phyloP scores from a whole-genome alignment of 2,888 invertebrate species.

The Apodemia hepburni region DNA sequence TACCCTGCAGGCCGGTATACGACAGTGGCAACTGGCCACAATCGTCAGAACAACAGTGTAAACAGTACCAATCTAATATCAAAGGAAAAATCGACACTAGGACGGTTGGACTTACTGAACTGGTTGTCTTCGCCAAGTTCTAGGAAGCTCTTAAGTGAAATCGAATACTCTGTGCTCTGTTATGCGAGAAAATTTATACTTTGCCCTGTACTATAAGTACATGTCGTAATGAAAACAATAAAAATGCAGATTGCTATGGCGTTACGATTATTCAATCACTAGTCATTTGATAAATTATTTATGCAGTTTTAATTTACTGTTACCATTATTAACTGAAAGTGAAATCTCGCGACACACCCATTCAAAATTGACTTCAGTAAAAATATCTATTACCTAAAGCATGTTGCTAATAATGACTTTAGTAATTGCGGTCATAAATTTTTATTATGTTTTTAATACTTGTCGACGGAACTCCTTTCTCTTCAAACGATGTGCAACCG shows the following conservation, averaged over 20 bases:
- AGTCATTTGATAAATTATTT: no score
- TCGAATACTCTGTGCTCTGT: no score
- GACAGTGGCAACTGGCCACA: no score
- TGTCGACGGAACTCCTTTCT: slow-evolving; percentile 48
- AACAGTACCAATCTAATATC: no score
- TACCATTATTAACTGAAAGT: neutral
- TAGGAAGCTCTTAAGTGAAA: no score
- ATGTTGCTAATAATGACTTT: slow-evolving; percentile 6
- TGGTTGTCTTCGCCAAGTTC: no score
- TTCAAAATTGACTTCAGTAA: slow-evolving; percentile 3
- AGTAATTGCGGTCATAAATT: slow-evolving; percentile 1
- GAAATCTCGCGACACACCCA: slow-evolving; percentile 5
- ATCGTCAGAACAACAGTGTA: no score
- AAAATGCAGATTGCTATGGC: neutral
- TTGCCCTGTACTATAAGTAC: neutral
- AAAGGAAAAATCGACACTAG: no score
- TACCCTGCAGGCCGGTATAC: no score
- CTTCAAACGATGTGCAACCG: slow-evolving; percentile 40
- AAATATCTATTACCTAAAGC: neutral
- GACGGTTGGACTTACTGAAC: no score
- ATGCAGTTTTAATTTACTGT: neutral
- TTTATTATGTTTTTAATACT: slow-evolving; percentile 10
- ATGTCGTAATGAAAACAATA: neutral
- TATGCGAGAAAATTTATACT: no score
- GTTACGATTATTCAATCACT: neutral